Conservation (phyloP, 2,797 vertebrate genomes). For the Mormyrus hasselquistii region DNA sequence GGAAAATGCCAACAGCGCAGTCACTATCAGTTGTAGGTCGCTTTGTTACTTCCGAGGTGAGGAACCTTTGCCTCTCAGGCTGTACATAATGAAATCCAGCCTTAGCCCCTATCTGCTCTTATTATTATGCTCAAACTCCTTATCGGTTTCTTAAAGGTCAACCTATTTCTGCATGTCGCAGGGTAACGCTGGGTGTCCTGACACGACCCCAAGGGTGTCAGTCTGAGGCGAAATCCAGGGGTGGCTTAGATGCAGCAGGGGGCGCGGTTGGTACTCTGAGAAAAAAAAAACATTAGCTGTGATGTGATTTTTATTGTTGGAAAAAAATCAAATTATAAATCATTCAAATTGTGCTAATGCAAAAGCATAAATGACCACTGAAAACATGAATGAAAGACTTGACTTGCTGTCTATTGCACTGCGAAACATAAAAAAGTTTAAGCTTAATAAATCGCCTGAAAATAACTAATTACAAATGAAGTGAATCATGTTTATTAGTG, state of each 20-base stretch:
- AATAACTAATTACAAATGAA: neutral
- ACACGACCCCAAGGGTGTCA: neutral
- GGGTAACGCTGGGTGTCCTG: neutral
- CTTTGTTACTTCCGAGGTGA: neutral
- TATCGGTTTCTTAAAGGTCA: slow-evolving; percentile 21
- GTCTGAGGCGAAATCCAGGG: neutral
- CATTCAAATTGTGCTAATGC: neutral
- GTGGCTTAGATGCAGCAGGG: neutral
- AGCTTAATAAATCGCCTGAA: neutral
- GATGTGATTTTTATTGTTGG: neutral
- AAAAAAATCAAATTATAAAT: neutral
- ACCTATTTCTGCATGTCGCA: neutral
- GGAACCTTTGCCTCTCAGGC: neutral
- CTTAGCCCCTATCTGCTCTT: neutral
- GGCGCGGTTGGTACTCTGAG: neutral
- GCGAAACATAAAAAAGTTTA: neutral
- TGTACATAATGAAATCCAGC: neutral
- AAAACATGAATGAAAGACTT: neutral
- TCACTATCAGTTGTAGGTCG: neutral
- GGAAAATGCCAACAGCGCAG: slow-evolving; percentile 4
- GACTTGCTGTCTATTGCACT: neutral
- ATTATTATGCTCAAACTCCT: neutral
- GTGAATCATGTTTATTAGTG: neutral
- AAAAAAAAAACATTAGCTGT: neutral
- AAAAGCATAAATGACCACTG: neutral